Evolutionary conservation across 2,888 invertebrate genomes (phyloP).

Genomic region (Junonia oenone): DNA sequence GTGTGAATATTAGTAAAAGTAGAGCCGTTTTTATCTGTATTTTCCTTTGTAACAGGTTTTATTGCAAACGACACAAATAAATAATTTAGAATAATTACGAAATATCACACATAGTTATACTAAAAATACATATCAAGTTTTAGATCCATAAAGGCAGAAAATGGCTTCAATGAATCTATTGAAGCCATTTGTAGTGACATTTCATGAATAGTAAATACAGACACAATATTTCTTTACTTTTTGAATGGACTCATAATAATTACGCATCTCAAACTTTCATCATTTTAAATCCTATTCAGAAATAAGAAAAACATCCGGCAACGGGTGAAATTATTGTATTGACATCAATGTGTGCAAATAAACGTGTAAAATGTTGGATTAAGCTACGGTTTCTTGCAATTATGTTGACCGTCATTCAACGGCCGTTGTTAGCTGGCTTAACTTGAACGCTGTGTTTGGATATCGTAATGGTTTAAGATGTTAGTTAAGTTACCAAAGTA

Average conservation of each 20-base stretch:
- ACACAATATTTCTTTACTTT: background rate
- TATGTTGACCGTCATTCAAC: too few relatives aligned
- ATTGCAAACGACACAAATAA: too few relatives aligned
- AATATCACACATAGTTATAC: too few relatives aligned
- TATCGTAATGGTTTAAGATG: too few relatives aligned
- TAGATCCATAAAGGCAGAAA: background rate
- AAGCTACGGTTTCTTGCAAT: background rate
- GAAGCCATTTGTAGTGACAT: slow-evolving; percentile 1
- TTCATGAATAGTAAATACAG: background rate
- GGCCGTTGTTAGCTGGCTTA: too few relatives aligned
- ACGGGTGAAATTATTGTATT: slow-evolving; percentile 47
- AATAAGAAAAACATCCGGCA: slow-evolving; percentile 61
- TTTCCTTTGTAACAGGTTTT: too few relatives aligned
- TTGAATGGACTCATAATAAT: slow-evolving; percentile 21
- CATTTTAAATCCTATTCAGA: slow-evolving; percentile 42
- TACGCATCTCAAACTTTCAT: slow-evolving; percentile 26
- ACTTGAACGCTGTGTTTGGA: too few relatives aligned
- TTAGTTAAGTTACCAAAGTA: too few relatives aligned
- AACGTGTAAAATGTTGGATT: slow-evolving; percentile 48
- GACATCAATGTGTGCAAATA: slow-evolving; percentile 63
- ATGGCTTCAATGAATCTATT: slow-evolving; percentile 1
- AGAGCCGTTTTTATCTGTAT: too few relatives aligned
- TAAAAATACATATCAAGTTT: background rate
- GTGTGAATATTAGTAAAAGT: too few relatives aligned
- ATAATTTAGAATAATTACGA: too few relatives aligned